A percentile compares a stretch with the other conserved stretches of the same genome.
phyloP scores from a whole-genome alignment of 2,113 vertebrate genomes.

The Panthera tigris region DNA sequence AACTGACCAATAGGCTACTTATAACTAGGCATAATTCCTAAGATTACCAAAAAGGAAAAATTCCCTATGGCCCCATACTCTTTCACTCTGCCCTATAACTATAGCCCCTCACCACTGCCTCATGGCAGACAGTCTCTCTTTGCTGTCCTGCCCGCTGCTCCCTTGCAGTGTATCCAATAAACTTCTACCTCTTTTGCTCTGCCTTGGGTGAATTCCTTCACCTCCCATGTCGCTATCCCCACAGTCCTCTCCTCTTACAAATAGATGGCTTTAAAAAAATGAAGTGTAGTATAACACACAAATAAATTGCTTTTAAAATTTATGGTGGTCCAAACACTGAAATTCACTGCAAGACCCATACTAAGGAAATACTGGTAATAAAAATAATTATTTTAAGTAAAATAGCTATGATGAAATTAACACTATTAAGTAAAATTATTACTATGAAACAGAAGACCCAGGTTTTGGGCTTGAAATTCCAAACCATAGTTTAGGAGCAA shows the following conservation, averaged over 20 bases:
- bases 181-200: neutral
- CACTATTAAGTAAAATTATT: neutral
- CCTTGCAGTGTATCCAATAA: neutral
- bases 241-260: neutral
- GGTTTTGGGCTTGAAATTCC: constrained; percentile 15
- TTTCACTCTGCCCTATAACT: neutral
- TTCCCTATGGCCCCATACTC: neutral
- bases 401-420: neutral
- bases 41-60: neutral
- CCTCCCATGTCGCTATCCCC: neutral
- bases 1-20: neutral
- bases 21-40: neutral
- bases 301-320: constrained; percentile 40
- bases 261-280: constrained; percentile 35
- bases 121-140: neutral
- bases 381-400: constrained; percentile 19
- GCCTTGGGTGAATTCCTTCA: neutral
- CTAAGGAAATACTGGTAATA: neutral
- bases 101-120: neutral
- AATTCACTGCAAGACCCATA: neutral
- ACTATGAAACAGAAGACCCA: neutral
- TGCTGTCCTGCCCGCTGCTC: neutral
- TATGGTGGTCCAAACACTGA: neutral
- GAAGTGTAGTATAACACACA: neutral
- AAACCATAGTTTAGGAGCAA: neutral